A percentile compares a stretch with the other conserved stretches of the same genome.
Evolutionary conservation across 1,140 invertebrate genomes (phyloP).

Genomic region (Nasonia vitripennis): DNA sequence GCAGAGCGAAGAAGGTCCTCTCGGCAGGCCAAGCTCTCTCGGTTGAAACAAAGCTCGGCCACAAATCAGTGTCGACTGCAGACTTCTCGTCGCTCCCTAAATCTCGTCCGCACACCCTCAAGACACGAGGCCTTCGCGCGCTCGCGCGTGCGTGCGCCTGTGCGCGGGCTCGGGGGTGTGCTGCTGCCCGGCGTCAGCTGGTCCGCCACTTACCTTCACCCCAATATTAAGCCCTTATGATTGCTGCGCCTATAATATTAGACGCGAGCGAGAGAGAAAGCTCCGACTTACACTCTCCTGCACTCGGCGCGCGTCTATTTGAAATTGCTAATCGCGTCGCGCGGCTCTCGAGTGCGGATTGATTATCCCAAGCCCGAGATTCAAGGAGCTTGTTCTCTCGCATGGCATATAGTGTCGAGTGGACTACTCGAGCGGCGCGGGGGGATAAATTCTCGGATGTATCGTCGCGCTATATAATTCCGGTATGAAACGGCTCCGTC

Average conservation of each 20-base stretch:
- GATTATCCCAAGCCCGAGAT: background rate
- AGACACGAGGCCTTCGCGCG: slow-evolving; percentile 69
- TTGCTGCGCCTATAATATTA: slow-evolving; percentile 74
- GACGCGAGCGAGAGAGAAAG: slow-evolving; percentile 61
- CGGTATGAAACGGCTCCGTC: no score
- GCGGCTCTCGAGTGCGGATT: background rate
- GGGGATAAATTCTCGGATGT: no score
- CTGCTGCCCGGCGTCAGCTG: slow-evolving; percentile 71
- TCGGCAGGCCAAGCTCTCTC: background rate
- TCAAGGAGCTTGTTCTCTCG: background rate
- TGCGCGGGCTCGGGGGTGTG: background rate
- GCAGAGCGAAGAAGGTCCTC: background rate
- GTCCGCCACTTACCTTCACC: slow-evolving; percentile 75
- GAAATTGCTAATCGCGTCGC: no score
- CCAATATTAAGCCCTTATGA: slow-evolving; percentile 75
- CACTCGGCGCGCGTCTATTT: no score
- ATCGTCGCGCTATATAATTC: no score
- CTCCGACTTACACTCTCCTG: background rate
- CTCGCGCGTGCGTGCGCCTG: slow-evolving; percentile 67
- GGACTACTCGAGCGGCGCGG: no score
- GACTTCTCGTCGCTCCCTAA: slow-evolving; percentile 73
- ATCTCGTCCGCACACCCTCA: slow-evolving; percentile 75
- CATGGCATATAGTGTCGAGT: no score
- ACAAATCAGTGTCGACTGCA: slow-evolving; percentile 75
- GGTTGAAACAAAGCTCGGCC: slow-evolving; percentile 74